These are phyloP conservation scores for Chaetophractus vellerosus DNA, from an alignment of 2,797 vertebrate genomes.

Conservation along the genomic window DNA sequence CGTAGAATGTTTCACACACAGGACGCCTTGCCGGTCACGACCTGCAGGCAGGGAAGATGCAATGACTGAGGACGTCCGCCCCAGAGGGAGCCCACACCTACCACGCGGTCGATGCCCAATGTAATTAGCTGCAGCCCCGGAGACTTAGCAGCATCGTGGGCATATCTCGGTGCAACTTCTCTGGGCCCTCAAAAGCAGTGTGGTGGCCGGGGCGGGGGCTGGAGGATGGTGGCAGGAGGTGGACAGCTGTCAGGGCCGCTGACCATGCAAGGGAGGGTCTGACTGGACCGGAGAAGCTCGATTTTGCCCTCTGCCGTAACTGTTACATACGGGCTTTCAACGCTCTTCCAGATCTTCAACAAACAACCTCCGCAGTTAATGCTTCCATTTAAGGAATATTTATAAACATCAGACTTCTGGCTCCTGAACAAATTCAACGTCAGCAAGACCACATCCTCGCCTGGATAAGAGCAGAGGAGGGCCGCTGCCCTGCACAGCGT, in stretches of 20 bases:
- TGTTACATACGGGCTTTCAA: background rate
- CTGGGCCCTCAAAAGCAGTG: background rate
- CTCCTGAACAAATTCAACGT: background rate
- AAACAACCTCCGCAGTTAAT: background rate
- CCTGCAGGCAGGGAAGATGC: no score
- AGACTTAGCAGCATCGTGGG: background rate
- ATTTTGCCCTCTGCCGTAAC: background rate
- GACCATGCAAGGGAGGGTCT: no score
- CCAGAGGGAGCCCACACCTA: background rate
- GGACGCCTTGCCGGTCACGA: background rate
- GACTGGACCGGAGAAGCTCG: background rate
- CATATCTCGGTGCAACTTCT: background rate
- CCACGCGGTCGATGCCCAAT: background rate
- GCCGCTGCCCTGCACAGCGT: background rate
- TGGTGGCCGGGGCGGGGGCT: background rate
- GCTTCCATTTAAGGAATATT: slow-evolving; percentile 39
- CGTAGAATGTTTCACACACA: background rate
- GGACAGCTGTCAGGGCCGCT: background rate
- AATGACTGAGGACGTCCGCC: background rate
- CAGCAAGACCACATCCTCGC: background rate
- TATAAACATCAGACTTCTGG: background rate
- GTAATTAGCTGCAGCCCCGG: background rate
- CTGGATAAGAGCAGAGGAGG: background rate
- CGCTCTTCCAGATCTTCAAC: background rate
- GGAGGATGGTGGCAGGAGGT: background rate